phyloP scores from a whole-genome alignment of 2,797 vertebrate species.

The Anabacerthia variegaticeps region DNA sequence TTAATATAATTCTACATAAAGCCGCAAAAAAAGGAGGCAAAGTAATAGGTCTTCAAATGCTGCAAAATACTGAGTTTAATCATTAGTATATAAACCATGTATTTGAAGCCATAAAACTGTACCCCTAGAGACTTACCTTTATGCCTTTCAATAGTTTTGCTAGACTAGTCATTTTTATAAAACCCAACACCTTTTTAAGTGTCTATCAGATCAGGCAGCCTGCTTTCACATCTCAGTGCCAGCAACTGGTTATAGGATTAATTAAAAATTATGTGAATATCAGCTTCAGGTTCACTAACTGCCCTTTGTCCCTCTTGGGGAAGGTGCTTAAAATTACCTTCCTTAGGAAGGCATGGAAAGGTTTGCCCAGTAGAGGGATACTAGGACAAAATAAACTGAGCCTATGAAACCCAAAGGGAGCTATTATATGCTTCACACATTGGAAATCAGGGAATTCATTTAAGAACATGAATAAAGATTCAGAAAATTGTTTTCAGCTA shows the following conservation, averaged over 20 bases:
- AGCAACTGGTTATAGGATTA: background rate
- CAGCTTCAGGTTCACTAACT: background rate
- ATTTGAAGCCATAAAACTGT: background rate
- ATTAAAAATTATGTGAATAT: conserved; percentile 4
- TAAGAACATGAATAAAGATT: conserved; percentile 23
- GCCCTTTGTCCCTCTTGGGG: background rate
- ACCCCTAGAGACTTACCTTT: background rate
- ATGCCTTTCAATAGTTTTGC: background rate
- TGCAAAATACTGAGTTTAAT: background rate
- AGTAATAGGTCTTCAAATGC: background rate
- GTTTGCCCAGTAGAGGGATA: conserved; percentile 32
- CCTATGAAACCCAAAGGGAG: background rate
- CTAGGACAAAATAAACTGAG: background rate
- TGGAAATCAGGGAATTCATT: conserved; percentile 12
- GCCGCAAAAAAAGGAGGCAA: background rate
- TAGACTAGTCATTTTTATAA: background rate
- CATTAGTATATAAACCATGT: background rate
- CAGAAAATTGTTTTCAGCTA: conserved; percentile 29
- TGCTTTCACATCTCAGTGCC: background rate
- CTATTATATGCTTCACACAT: background rate
- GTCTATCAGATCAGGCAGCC: background rate
- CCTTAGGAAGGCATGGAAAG: background rate
- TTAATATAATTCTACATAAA: background rate
- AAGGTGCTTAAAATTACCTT: background rate
- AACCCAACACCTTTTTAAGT: background rate